Conservation (phyloP, 2,113 vertebrate species). For the Hypocryptadius cinnamomeus region DNA sequence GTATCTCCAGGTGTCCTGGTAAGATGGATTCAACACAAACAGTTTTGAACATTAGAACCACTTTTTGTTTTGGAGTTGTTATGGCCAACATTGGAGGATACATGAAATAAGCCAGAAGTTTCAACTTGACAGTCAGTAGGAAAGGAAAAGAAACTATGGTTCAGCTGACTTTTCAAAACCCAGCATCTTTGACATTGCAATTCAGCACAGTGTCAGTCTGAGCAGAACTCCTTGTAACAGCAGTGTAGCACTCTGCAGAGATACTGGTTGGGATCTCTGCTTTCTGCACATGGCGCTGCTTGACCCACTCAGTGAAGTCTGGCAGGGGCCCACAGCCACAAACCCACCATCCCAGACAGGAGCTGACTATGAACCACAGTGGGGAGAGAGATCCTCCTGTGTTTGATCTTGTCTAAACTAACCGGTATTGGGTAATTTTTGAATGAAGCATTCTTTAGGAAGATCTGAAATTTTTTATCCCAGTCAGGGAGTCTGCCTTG, state of each 20-base stretch:
- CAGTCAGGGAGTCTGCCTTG: background rate
- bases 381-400: background rate
- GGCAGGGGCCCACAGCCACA: background rate
- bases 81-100: background rate
- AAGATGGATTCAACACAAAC: background rate
- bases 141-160: background rate
- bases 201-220: background rate
- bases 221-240: background rate
- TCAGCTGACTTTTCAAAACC: background rate
- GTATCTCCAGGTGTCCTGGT: background rate
- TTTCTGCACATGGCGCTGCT: background rate
- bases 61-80: background rate
- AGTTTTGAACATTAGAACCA: background rate
- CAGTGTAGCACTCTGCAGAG: background rate
- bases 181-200: background rate
- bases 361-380: background rate
- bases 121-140: background rate
- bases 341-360: background rate
- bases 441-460: background rate
- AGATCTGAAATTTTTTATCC: background rate
- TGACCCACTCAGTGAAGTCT: background rate
- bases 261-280: background rate
- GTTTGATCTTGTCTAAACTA: background rate
- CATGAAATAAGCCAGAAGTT: background rate
- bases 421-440: background rate